Base-by-base conservation (phyloP, 2,888 invertebrate genomes). In the Campaea margaritaria region DNA sequence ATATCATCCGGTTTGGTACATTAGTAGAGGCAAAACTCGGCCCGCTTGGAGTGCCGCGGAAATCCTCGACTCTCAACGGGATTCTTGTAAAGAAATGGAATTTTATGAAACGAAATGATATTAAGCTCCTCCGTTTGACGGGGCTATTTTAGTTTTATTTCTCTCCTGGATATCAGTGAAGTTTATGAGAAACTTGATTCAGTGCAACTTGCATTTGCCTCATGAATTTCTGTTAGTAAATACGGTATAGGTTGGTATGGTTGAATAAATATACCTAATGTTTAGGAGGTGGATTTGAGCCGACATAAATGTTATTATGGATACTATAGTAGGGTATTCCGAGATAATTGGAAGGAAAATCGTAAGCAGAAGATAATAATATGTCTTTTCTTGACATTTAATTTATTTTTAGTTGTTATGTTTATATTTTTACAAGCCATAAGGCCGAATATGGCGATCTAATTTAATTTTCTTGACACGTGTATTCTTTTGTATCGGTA, bases 51-150 rank as follows among this genome's bases (percentile, higher is more conserved):
- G 0, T 34, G 16, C 42, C 62, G 63, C 55, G 50, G 48, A 67
- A 65, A 49, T 57, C 56, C 50, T 28, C 60, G 47, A 50, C 54
- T 54, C 52, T 53, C 53, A 41, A 59, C 60, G 47, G 59, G 52
- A 54, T 57, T 50, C 66, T 65, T 72, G 64, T 63, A 73, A 69
- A 62, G 67, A 70, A 73, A 78, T 68, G 62, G 66, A 75, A 73
- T 73, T 72, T 69, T 69, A 69, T 67, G 51, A 65, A 69, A 76
- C 68, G 64, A 70, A 74, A 72, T 67, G 56, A 71, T 70, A 72
- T 73, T 73, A 73, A 72, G 69, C 63, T 69, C 36, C 62, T 58
- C 65, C 63, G 67, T 73, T 72, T 70, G 67, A 68, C 48, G 49
- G 47, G 44, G 53, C 51, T 65, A 55, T 55, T 65, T 50, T 51